Percentiles rank a stretch among this genome's conserved stretches.
Conservation (phyloP, 2,888 invertebrate species). For the Ophion costatus region DNA sequence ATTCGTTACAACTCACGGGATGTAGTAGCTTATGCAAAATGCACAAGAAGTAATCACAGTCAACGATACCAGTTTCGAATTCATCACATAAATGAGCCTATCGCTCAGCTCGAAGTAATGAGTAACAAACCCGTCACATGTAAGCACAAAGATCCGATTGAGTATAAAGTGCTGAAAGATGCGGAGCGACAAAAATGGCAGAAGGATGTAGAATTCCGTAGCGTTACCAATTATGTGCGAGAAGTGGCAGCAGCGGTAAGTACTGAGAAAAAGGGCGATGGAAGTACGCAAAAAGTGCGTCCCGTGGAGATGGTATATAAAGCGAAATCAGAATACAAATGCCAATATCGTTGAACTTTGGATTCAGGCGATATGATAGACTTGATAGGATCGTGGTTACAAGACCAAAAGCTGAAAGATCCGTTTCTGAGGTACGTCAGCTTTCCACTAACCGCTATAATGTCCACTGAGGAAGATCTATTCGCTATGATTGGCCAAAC, state of each 20-base stretch:
- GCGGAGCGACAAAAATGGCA: not conserved
- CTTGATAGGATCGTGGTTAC: not conserved
- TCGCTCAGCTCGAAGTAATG: not conserved
- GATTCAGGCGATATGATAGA: slow-evolving; percentile 11
- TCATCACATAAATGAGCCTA: not conserved
- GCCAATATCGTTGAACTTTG: slow-evolving; percentile 7
- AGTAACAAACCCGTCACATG: not conserved
- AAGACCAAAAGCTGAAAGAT: slow-evolving; percentile 11
- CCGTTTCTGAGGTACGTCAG: slow-evolving; percentile 28
- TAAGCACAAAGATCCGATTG: not conserved
- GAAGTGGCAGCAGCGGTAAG: not conserved
- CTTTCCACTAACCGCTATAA: slow-evolving; percentile 25
- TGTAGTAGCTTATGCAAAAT: slow-evolving; percentile 8
- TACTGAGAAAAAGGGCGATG: not conserved
- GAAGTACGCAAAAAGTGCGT: slow-evolving; percentile 21
- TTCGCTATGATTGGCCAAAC: not conserved
- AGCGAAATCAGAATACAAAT: slow-evolving; percentile 24
- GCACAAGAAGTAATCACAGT: not conserved
- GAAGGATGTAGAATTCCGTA: not conserved
- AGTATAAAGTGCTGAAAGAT: not conserved
- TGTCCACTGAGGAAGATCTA: slow-evolving; percentile 39
- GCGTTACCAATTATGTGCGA: not conserved
- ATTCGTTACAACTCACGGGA: not conserved
- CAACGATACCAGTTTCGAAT: not conserved
- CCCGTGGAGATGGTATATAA: not conserved